These are phyloP conservation scores for Euzophera pinguis DNA, from an alignment of 2,888 invertebrate species.

Conservation along the genomic window DNA sequence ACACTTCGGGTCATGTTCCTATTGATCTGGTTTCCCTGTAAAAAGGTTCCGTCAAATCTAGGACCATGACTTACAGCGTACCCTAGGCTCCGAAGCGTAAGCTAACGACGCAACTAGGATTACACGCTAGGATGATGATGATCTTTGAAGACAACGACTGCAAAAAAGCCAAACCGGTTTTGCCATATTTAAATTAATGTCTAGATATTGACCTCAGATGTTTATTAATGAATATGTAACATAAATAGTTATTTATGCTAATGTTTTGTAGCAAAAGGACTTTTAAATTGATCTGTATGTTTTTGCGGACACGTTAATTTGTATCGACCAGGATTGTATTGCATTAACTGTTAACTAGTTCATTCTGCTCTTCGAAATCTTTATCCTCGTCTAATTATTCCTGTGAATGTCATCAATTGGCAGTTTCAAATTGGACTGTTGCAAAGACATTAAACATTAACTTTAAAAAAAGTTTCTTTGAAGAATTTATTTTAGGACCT, in stretches of 20 bases:
- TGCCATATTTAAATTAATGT: neutral
- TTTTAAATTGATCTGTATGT: slow-evolving; percentile 1
- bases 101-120: no score
- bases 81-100: no score
- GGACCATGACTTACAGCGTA: no score
- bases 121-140: no score
- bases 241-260: slow-evolving; percentile 2
- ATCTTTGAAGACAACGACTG: neutral
- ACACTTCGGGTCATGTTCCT: no score
- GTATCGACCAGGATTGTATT: neutral
- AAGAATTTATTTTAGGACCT: neutral
- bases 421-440: neutral
- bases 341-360: neutral
- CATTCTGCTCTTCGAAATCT: no score
- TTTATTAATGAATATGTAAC: slow-evolving; percentile 6
- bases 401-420: neutral
- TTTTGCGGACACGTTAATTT: slow-evolving; percentile 3
- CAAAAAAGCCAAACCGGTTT: neutral
- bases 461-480: no score
- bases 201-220: slow-evolving; percentile 1
- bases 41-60: no score
- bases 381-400: no score
- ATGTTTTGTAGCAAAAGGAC: neutral
- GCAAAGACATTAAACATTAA: no score
- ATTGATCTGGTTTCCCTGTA: no score